A percentile compares a stretch with the other conserved stretches of the same genome.
phyloP scores from a whole-genome alignment of 2,797 vertebrate genomes.

The Parauchenoglanis punctatus region DNA sequence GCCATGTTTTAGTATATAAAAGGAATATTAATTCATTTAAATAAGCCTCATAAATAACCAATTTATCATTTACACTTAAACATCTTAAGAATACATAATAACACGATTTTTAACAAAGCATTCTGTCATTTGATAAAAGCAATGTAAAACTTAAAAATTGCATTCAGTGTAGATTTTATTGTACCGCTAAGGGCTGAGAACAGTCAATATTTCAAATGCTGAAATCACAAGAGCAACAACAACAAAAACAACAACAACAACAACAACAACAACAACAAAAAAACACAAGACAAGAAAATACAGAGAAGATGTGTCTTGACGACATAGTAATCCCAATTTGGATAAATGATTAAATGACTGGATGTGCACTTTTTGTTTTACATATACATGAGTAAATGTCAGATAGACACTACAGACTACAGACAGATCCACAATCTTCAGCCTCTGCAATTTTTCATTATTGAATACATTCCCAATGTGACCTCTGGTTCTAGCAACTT shows the following conservation, averaged over 20 bases:
- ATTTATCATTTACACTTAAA: constrained; percentile 27
- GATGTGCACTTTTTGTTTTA: background rate
- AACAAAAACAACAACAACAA: background rate
- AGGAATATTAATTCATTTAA: constrained; percentile 30
- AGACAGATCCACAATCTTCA: background rate
- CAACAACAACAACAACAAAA: background rate
- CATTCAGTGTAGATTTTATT: background rate
- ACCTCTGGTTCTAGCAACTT: constrained; percentile 14
- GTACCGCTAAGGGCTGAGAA: background rate
- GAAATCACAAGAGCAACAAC: background rate
- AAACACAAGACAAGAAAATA: background rate
- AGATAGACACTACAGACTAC: background rate
- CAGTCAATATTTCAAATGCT: background rate
- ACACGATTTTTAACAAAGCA: constrained; percentile 6
- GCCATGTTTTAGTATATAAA: background rate
- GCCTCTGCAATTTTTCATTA: background rate
- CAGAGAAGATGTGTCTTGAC: background rate
- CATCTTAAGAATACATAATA: constrained; percentile 25
- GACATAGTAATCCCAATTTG: background rate
- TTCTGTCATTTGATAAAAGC: constrained; percentile 43
- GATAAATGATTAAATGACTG: background rate
- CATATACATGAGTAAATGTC: background rate
- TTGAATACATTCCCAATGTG: background rate
- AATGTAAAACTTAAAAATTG: constrained; percentile 56
- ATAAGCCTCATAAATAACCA: constrained; percentile 46